These are phyloP conservation scores for Peromyscus californicus DNA, from an alignment of 2,113 vertebrate genomes.

Conservation along the genomic window DNA sequence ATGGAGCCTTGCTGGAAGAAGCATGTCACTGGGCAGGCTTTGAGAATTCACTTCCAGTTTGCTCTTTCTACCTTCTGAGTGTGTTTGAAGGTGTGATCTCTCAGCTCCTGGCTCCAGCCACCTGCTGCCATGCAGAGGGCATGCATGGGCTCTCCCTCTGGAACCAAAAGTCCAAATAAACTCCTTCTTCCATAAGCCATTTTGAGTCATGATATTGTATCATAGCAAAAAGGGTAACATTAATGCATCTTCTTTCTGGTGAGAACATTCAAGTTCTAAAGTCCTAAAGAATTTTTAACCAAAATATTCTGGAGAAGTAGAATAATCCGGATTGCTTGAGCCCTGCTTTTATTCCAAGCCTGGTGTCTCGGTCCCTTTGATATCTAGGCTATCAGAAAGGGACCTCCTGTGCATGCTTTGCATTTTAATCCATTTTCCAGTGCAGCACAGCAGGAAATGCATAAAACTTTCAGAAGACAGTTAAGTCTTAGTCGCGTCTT, in stretches of 20 bases:
- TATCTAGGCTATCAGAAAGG: not conserved
- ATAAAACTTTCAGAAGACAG: not conserved
- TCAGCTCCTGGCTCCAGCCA: not conserved
- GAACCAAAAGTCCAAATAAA: not conserved
- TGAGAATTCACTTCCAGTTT: not conserved
- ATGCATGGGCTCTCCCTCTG: not conserved
- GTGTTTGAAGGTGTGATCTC: not conserved
- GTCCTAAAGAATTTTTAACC: not conserved
- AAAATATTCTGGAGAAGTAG: not conserved
- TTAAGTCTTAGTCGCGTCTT: not conserved
- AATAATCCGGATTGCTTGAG: not conserved
- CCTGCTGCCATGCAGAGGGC: not conserved
- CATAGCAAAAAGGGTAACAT: not conserved
- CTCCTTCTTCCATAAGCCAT: not conserved
- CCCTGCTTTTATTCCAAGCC: not conserved
- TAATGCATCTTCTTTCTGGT: not conserved
- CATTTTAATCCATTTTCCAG: slow-evolving; percentile 1
- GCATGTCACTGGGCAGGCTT: not conserved
- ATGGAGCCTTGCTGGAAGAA: not conserved
- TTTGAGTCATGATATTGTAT: not conserved
- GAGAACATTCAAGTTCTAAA: not conserved
- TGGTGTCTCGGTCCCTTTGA: not conserved
- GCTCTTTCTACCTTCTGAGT: not conserved
- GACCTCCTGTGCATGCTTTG: not conserved
- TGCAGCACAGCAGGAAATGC: not conserved